Evolutionary conservation across 2,113 vertebrate species (phyloP), one percentile per base, ranked within the genome.

Genomic region (Butorides virescens): DNA sequence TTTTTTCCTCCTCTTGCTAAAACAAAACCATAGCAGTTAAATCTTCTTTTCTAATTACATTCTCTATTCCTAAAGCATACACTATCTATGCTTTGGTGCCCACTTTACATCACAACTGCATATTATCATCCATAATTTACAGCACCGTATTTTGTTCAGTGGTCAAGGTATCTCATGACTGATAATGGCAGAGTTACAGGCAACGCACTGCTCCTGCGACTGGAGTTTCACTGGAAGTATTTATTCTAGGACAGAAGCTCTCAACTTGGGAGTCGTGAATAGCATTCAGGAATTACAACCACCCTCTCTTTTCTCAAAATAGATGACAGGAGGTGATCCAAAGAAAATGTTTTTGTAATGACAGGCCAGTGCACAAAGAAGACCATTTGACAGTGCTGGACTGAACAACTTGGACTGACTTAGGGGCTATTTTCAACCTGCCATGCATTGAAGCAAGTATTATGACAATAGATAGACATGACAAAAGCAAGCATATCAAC

Each of bases 231-330:
- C 12, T 62, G 20, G 7, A 85, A 44, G 15, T 7, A 50, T 18
- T 46, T 66, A 61, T 70, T 82, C 50, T 72, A 90, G 62, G 53
- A 66, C 18, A 94, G 78, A 87, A 90, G 16, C 73, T 90, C n/a
- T 93, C 82, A 83, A 70, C 50, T 53, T 71, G 34, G 26, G 58
- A 92, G 74, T 44, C 8, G 0, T 15, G 20, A 92, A 77, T 19
- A 83, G 37, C 59, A 82, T 30, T 88, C 71, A 86, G 55, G 37
- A 94, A 88, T 86, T 70, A 79, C 13, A 76, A 37, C 36, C 5
- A 2, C 21, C 34, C 9, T 29, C 34, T 94, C 39, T 75, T 86
- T 83, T 65, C 62, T 30, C 61, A 83, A 92, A 90, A 75, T 3
- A 75, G 36, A 72, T 68, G 30, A 81, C 22, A 84, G 53, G 11